Percentiles rank a stretch among this genome's conserved stretches.
Conservation (phyloP, 2,888 invertebrate species). For the Pediacus dermestoides region DNA sequence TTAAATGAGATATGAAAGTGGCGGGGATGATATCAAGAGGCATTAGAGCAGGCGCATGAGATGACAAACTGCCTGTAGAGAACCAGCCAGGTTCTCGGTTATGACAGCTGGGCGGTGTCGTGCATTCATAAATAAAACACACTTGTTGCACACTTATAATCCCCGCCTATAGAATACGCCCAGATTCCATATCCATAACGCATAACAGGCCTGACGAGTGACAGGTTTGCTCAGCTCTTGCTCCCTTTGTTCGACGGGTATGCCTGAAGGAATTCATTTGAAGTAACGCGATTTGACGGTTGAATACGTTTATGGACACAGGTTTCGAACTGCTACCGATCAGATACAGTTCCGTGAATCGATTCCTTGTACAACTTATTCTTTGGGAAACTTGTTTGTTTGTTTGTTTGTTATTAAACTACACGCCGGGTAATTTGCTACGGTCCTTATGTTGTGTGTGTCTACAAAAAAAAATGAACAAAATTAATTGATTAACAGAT, state of each 20-base stretch:
- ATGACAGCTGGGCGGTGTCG: slow-evolving; percentile 66
- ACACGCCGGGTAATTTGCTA: too few species aligned
- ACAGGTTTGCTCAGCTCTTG: slow-evolving; percentile 10
- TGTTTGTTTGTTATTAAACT: too few species aligned
- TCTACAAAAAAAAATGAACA: too few species aligned
- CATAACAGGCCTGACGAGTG: slow-evolving; percentile 22
- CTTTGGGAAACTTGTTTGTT: too few species aligned
- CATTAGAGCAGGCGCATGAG: slow-evolving; percentile 48
- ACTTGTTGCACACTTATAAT: slow-evolving; percentile 60
- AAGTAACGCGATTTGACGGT: slow-evolving; percentile 32
- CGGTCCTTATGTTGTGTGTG: slow-evolving; percentile 24
- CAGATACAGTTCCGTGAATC: slow-evolving; percentile 14
- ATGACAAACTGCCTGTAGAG: slow-evolving; percentile 48
- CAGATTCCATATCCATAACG: slow-evolving; percentile 48
- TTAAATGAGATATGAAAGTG: slow-evolving; percentile 50
- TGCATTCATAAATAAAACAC: slow-evolving; percentile 68
- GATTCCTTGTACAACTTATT: slow-evolving; percentile 28
- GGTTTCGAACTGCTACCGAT: slow-evolving; percentile 11
- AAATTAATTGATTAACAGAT: too few species aligned
- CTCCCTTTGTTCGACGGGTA: slow-evolving; percentile 25
- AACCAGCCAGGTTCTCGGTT: slow-evolving; percentile 65
- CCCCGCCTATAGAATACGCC: slow-evolving; percentile 56
- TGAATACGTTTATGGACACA: slow-evolving; percentile 22
- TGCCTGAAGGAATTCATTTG: slow-evolving; percentile 30
- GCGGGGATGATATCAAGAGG: slow-evolving; percentile 39